These are phyloP conservation scores for Dysidea cf. avara DNA, from an alignment of 37 sponge, comb jelly and placozoan genomes.

Conservation along the genomic window DNA sequence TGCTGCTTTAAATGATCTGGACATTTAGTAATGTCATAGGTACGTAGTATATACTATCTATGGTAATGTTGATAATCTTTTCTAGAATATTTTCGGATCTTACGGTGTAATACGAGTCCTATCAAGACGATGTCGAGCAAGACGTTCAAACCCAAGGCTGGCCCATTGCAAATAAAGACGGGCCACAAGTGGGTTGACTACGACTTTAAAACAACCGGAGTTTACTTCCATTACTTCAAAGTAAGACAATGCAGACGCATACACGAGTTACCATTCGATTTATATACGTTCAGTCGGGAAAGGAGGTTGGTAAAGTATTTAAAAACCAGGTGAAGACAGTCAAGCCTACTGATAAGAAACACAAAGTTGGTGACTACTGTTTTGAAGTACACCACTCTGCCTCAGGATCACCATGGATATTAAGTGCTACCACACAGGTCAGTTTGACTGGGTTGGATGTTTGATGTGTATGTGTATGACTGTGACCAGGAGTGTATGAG, in stretches of 20 bases:
- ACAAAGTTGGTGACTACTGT: conserved; percentile 4
- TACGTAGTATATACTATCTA: too few species aligned
- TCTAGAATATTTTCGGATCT: too few species aligned
- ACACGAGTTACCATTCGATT: neutral
- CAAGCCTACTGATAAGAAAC: neutral
- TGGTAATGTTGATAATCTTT: too few species aligned
- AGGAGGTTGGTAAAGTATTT: conserved; percentile 35
- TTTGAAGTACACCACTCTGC: conserved; percentile 57
- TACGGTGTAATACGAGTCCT: too few species aligned
- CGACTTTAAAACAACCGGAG: conserved; percentile 34
- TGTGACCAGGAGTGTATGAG: too few species aligned
- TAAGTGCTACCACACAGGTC: conserved; percentile 31
- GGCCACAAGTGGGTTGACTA: conserved; percentile 42
- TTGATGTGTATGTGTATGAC: too few species aligned
- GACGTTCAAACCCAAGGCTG: too few species aligned
- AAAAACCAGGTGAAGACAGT: conserved; percentile 20
- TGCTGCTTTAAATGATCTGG: too few species aligned
- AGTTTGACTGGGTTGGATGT: conserved; percentile 1
- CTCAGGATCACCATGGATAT: conserved; percentile 51
- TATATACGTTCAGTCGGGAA: conserved; percentile 3
- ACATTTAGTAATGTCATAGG: too few species aligned
- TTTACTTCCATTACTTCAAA: conserved; percentile 60
- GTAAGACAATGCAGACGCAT: conserved; percentile 7
- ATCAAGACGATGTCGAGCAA: too few species aligned
- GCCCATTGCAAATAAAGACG: too few species aligned